These are phyloP conservation scores for Siderastrea siderea DNA, from an alignment of 92 coral and sea anemone genomes.

Conservation along the genomic window DNA sequence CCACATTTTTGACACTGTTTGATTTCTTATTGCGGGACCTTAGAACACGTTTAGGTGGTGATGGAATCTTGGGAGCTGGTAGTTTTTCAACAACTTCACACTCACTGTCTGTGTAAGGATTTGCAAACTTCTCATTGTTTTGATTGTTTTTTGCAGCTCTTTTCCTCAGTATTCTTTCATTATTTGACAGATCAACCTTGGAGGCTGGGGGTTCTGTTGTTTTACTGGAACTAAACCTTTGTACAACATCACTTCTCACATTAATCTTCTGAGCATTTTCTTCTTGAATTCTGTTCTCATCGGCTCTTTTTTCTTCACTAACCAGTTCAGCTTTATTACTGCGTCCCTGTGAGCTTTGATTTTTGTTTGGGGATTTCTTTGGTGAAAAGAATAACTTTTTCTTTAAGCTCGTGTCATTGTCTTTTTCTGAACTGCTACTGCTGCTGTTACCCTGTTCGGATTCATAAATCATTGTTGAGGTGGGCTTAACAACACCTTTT, in stretches of 20 bases:
- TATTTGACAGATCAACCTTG: neutral
- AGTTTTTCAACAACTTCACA: neutral
- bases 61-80: neutral
- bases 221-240: neutral
- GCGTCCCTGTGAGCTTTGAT: neutral
- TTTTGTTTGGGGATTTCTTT: neutral
- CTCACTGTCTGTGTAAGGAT: neutral
- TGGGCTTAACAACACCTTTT: neutral
- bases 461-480: neutral
- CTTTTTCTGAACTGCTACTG: slow-evolving; percentile 2
- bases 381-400: slow-evolving; percentile 36
- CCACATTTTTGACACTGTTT: neutral
- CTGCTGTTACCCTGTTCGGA: slow-evolving; percentile 6
- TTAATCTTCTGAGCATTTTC: neutral
- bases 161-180: neutral
- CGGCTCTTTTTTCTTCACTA: neutral
- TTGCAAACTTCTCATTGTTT: neutral
- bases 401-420: slow-evolving; percentile 1
- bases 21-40: neutral
- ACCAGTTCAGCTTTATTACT: neutral
- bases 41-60: slow-evolving; percentile 39
- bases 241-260: neutral
- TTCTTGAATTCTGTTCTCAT: neutral
- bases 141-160: neutral
- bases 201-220: neutral